These are phyloP conservation scores for Yponomeuta evonymella DNA, from an alignment of 2,888 invertebrate genomes.

Conservation along the genomic window DNA sequence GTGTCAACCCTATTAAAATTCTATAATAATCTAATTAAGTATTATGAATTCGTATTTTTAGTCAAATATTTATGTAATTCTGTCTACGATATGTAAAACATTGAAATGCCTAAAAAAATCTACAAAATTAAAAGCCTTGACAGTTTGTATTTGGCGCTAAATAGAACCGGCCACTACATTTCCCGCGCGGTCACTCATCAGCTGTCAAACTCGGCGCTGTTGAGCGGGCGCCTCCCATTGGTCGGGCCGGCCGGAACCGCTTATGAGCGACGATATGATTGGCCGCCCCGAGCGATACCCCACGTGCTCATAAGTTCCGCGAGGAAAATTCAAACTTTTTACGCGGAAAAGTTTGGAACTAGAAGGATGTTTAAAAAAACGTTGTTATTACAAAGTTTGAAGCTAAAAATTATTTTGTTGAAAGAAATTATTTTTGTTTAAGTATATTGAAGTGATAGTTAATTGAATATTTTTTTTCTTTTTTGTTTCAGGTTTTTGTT, in stretches of 20 bases:
- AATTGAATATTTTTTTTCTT: neutral
- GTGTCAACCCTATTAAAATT: no score
- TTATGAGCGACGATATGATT: slow-evolving; percentile 68
- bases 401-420: no score
- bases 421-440: no score
- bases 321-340: slow-evolving; percentile 53
- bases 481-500: neutral
- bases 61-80: neutral
- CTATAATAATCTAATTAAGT: no score
- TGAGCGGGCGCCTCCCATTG: slow-evolving; percentile 55
- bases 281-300: slow-evolving; percentile 59
- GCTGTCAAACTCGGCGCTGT: slow-evolving; percentile 61
- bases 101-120: neutral
- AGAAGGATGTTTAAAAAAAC: neutral
- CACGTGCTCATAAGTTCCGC: slow-evolving; percentile 73
- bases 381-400: no score
- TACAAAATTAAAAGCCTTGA: neutral
- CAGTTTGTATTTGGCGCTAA: neutral
- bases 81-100: neutral
- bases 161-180: neutral
- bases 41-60: no score
- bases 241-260: slow-evolving; percentile 48
- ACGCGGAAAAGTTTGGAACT: slow-evolving; percentile 25
- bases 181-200: slow-evolving; percentile 51
- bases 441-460: no score